These are phyloP conservation scores for Epirrhoe tristata DNA, from an alignment of 2,888 invertebrate genomes.

Conservation along the genomic window DNA sequence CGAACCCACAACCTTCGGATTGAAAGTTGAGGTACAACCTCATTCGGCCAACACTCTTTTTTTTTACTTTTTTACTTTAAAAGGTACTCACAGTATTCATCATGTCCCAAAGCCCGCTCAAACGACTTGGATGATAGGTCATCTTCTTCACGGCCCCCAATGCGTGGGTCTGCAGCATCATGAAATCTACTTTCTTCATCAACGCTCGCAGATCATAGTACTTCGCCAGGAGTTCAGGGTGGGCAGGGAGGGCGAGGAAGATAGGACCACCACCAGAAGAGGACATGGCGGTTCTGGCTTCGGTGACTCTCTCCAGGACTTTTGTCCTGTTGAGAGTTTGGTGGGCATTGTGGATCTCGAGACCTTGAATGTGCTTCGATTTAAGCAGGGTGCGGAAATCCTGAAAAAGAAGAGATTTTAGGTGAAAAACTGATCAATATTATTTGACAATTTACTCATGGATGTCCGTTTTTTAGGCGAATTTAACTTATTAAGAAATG, in stretches of 20 bases:
- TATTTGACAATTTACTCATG: no score
- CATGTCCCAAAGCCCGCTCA: conserved; percentile 91
- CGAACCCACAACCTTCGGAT: no score
- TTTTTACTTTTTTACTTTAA: no score
- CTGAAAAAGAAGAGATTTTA: conserved; percentile 63
- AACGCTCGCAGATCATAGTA: conserved; percentile 88
- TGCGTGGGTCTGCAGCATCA: conserved; percentile 89
- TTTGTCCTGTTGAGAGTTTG: conserved; percentile 80
- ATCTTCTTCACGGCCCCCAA: conserved; percentile 87
- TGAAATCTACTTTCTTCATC: conserved; percentile 87
- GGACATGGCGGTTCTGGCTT: conserved; percentile 74
- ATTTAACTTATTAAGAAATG: no score
- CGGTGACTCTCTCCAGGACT: conserved; percentile 76
- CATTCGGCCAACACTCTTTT: no score
- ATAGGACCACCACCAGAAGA: conserved; percentile 81
- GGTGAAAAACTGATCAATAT: neutral
- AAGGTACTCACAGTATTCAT: conserved; percentile 90
- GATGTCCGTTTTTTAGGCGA: no score
- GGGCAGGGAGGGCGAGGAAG: conserved; percentile 87
- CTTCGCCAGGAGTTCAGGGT: conserved; percentile 88
- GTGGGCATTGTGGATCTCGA: conserved; percentile 85
- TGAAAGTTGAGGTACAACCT: no score
- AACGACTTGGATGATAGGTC: conserved; percentile 90
- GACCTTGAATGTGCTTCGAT: conserved; percentile 84
- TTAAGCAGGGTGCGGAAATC: conserved; percentile 83